A percentile compares a stretch with the other conserved stretches of the same genome.
These are phyloP conservation scores for Eupeodes luniger DNA, from an alignment of 2,888 invertebrate species.

Conservation along the genomic window DNA sequence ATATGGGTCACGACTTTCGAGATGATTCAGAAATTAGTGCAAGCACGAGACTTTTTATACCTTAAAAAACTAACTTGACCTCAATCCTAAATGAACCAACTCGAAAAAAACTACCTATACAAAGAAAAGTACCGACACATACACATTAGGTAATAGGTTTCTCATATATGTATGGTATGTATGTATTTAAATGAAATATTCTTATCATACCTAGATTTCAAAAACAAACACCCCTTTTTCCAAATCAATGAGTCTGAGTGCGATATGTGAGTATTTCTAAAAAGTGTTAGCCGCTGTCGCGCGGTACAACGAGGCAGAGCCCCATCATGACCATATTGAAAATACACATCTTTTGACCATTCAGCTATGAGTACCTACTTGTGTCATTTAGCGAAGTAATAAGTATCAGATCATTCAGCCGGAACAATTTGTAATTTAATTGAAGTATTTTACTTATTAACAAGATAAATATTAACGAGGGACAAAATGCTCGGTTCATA, in stretches of 20 bases:
- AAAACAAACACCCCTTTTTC: conserved; percentile 21
- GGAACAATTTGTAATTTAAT: conserved; percentile 69
- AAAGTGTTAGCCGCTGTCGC: not conserved
- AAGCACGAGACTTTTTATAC: not conserved
- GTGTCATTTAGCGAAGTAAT: conserved; percentile 48
- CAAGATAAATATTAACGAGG: conserved; percentile 61
- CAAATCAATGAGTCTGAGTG: conserved; percentile 8
- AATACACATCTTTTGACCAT: conserved; percentile 39
- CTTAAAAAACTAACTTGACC: conserved; percentile 6
- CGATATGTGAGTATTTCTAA: not conserved
- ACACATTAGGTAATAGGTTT: no score
- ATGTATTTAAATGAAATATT: not conserved
- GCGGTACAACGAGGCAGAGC: no score
- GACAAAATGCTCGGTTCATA: conserved; percentile 34
- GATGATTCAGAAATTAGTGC: conserved; percentile 1
- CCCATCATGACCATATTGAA: not conserved
- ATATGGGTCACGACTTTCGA: conserved; percentile 39
- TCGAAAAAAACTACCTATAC: not conserved
- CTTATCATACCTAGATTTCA: not conserved
- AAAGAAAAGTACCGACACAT: no score
- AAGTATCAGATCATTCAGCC: conserved; percentile 66
- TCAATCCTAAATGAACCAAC: not conserved
- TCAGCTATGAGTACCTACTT: conserved; percentile 40
- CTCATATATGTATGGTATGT: not conserved
- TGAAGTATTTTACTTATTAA: conserved; percentile 67